These are phyloP conservation scores for Notoglanidium macrostoma DNA, from an alignment of 2,797 vertebrate genomes.

Conservation along the genomic window DNA sequence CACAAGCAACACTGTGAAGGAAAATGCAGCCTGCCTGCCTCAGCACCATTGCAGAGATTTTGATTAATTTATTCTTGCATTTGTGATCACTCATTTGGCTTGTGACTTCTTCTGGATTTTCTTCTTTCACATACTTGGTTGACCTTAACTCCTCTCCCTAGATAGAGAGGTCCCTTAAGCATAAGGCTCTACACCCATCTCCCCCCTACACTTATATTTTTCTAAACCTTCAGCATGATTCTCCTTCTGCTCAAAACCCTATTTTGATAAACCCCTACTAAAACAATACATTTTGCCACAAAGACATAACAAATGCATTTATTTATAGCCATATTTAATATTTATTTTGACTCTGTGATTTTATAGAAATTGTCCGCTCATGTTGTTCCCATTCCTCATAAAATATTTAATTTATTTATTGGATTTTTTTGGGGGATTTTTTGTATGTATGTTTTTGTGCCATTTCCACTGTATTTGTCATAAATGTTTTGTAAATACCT, in stretches of 20 bases:
- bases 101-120: conserved; percentile 44
- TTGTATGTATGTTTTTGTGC: conserved; percentile 59
- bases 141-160: background rate
- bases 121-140: conserved; percentile 20
- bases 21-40: conserved; percentile 12
- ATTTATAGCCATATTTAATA: conserved; percentile 86
- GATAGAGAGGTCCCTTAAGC: background rate
- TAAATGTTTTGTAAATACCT: conserved; percentile 74
- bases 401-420: conserved; percentile 83
- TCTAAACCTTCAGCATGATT: conserved; percentile 18
- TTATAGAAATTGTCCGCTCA: conserved; percentile 67
- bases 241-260: conserved; percentile 6
- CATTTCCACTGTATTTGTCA: conserved; percentile 66
- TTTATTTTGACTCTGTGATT: conserved; percentile 78
- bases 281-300: conserved; percentile 55
- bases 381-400: conserved; percentile 67
- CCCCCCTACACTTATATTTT: conserved; percentile 21
- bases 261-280: conserved; percentile 54
- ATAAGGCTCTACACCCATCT: conserved; percentile 11
- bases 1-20: conserved; percentile 18
- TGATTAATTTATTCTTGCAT: conserved; percentile 58
- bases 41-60: conserved; percentile 45
- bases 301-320: conserved; percentile 68
- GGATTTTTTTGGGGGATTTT: conserved; percentile 64
- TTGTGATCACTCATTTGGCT: conserved; percentile 42